Evolutionary conservation across 2,113 vertebrate species (phyloP).

Genomic region (Stigmatopora argus): DNA sequence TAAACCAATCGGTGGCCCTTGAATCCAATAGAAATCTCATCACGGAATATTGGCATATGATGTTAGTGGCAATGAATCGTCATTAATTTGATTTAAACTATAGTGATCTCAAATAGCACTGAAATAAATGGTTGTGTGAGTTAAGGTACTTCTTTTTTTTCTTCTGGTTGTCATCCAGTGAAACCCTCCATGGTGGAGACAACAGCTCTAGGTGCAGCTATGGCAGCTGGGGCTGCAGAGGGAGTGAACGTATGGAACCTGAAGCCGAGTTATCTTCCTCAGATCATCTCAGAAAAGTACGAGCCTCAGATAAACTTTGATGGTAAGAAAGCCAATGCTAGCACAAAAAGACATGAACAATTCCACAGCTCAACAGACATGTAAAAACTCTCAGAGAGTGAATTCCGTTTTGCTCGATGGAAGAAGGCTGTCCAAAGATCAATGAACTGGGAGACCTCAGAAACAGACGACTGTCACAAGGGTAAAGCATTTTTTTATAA

Average conservation of each 20-base stretch:
- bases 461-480: slow-evolving; percentile 69
- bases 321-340: slow-evolving; percentile 62
- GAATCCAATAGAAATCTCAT: too few species aligned
- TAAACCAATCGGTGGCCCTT: too few species aligned
- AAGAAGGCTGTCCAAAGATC: slow-evolving; percentile 92
- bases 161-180: slow-evolving; percentile 59
- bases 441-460: slow-evolving; percentile 88
- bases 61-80: too few species aligned
- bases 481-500: slow-evolving; percentile 23
- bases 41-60: too few species aligned
- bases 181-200: slow-evolving; percentile 92
- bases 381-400: slow-evolving; percentile 78
- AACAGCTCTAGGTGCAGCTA: slow-evolving; percentile 89
- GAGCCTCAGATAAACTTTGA: slow-evolving; percentile 88
- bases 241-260: slow-evolving; percentile 90
- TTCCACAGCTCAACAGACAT: not conserved
- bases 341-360: not conserved
- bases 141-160: not conserved
- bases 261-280: slow-evolving; percentile 73
- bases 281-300: slow-evolving; percentile 80
- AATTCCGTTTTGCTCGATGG: slow-evolving; percentile 89
- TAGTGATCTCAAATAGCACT: too few species aligned
- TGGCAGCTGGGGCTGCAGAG: slow-evolving; percentile 92
- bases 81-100: too few species aligned
- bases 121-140: not conserved